Base-by-base conservation (phyloP, 37 sponge, comb jelly and placozoan species). In the Halichondria panicea region DNA sequence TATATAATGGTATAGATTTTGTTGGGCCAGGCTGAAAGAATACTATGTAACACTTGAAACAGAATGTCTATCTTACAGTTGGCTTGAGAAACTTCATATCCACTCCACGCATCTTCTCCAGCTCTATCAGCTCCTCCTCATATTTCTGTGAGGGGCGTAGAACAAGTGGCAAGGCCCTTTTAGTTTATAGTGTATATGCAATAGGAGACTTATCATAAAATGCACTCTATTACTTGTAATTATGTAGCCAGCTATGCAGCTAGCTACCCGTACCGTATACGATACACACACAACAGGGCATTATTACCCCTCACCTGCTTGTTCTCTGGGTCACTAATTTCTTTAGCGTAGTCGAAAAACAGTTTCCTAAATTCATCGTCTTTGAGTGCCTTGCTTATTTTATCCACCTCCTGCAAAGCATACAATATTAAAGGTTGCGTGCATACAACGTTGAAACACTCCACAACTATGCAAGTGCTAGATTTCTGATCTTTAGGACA, bases 301-400 rank as follows among this genome's bases (percentile, higher is more conserved):
- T n/a, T n/a, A n/a, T n/a, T n/a, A n/a, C 24, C 53, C 27, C 44
- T 41, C 31, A 85, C 75, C 37, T 61, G 76, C 59, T 69, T 85
- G 82, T 93, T 93, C 25, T 84, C 89, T 2, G 97, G 94, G 41
- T 94, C 86, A 25, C 82, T 67, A 45, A 97, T 87, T 45, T 97
- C 94, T 43, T 97, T 35, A 9, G 89, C 94, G 75, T 96, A 96
- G 7, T 93, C 94, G 15, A n/a, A 61, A 38, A 96, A 44, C 36
- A 96, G 63, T 42, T 93, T 90, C 3, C 97, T 73, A 72, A 96
- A 96, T 32, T 93, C 89, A 45, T 93, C 89, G 24, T 96, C 85
- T 66, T 90, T 83, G 52, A 96, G 69, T 11, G 97, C 97, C 30
- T 81, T 65, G 13, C 21, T 55, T 0, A 96, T 24, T 35, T 43